Evolutionary conservation across 2,888 invertebrate genomes (phyloP).

Genomic region (Perizoma affinitatum): DNA sequence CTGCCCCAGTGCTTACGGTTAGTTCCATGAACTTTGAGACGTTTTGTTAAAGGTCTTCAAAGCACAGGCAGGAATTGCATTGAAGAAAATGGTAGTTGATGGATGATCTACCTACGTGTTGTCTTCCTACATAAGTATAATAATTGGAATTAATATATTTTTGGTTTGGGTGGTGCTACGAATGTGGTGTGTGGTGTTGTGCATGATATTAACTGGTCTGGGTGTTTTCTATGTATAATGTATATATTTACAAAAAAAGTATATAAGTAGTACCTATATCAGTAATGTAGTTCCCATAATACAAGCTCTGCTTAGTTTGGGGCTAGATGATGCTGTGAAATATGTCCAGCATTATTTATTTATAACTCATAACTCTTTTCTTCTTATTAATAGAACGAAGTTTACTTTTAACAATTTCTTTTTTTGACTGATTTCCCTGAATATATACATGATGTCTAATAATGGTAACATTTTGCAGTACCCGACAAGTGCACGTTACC

Average conservation of each 20-base stretch:
- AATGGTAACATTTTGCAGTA: constrained; percentile 47
- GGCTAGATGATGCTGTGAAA: too few species aligned
- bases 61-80: background rate
- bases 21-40: constrained; percentile 66
- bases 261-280: too few species aligned
- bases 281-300: too few species aligned
- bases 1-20: constrained; percentile 92
- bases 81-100: background rate
- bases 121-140: too few species aligned
- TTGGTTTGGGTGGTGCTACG: constrained; percentile 1
- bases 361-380: too few species aligned
- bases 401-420: background rate
- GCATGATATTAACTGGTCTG: too few species aligned
- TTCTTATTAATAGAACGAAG: background rate
- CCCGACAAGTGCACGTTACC: constrained; percentile 88
- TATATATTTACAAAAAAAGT: too few species aligned
- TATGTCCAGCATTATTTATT: too few species aligned
- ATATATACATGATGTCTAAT: background rate
- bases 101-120: background rate
- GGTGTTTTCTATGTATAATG: too few species aligned
- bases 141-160: background rate
- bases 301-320: too few species aligned
- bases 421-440: too few species aligned
- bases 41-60: background rate
- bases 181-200: constrained; percentile 12